Evolutionary conservation across 92 coral and sea anemone species (phyloP).

Genomic region (Anthopleura xanthogrammica): DNA sequence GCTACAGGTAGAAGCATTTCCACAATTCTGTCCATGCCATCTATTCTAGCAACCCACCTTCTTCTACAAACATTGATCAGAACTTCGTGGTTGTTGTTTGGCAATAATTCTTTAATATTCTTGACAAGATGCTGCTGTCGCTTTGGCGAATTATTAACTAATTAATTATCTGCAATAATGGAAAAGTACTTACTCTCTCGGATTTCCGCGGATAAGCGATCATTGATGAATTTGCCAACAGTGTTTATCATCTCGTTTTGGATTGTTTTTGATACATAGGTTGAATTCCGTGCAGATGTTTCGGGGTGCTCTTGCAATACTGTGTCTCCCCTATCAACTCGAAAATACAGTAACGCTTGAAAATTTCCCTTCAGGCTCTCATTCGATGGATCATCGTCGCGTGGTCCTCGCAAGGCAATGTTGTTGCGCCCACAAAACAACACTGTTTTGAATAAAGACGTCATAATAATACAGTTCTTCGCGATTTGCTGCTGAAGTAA

Average conservation of each 20-base stretch:
- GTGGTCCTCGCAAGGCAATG: slow-evolving; percentile 47
- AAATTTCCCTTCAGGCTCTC: too few relatives aligned
- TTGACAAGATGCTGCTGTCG: slow-evolving; percentile 38
- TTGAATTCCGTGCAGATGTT: too few relatives aligned
- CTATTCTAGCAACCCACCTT: slow-evolving; percentile 41
- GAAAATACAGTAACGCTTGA: too few relatives aligned
- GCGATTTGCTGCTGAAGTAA: slow-evolving; percentile 46
- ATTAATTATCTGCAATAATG: too few relatives aligned
- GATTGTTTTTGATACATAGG: too few relatives aligned
- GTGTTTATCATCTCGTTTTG: too few relatives aligned
- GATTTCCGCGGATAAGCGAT: too few relatives aligned
- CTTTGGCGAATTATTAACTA: slow-evolving; percentile 58
- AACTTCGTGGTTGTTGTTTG: slow-evolving; percentile 35
- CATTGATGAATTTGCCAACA: too few relatives aligned
- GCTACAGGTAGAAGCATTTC: slow-evolving; percentile 57
- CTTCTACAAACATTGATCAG: slow-evolving; percentile 61
- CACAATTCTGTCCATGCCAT: slow-evolving; percentile 48
- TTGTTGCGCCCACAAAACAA: slow-evolving; percentile 60
- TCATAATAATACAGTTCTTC: slow-evolving; percentile 56
- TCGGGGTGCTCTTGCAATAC: too few relatives aligned
- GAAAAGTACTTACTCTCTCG: too few relatives aligned
- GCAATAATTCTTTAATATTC: slow-evolving; percentile 48
- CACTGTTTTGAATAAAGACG: slow-evolving; percentile 52
- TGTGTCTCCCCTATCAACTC: too few relatives aligned
- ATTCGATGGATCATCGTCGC: slow-evolving; percentile 54